Conservation (phyloP, 2,888 invertebrate species). For the Epistrophella euchroma region DNA sequence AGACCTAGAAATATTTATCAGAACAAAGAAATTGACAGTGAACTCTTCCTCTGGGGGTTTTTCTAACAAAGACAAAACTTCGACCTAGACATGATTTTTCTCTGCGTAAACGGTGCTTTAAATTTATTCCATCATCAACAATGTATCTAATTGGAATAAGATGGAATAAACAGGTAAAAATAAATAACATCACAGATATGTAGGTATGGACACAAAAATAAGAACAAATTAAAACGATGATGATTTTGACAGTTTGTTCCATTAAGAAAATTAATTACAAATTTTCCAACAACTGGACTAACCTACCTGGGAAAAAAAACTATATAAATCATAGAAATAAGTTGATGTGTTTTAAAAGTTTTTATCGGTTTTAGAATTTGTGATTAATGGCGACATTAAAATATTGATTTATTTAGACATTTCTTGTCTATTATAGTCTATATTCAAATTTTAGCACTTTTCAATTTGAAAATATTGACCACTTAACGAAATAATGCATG, state of each 20-base stretch:
- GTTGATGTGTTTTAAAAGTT: neutral
- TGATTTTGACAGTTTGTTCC: conserved; percentile 31
- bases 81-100: conserved; percentile 71
- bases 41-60: conserved; percentile 25
- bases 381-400: conserved; percentile 5
- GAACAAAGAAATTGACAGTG: conserved; percentile 67
- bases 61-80: conserved; percentile 35
- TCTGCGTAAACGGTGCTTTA: conserved; percentile 13
- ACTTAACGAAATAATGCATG: no score
- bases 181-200: conserved; percentile 4
- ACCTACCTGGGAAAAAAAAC: neutral
- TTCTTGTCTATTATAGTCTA: no score
- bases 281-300: conserved; percentile 42
- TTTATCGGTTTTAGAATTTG: neutral
- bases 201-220: no score
- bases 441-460: no score
- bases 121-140: conserved; percentile 45
- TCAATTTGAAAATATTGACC: no score
- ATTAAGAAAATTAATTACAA: neutral
- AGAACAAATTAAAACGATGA: neutral
- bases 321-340: neutral
- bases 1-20: conserved; percentile 36
- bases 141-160: conserved; percentile 56
- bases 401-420: neutral
- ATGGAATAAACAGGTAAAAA: conserved; percentile 69